These are phyloP conservation scores for Cervus canadensis DNA, from an alignment of 2,113 vertebrate species.

Conservation along the genomic window DNA sequence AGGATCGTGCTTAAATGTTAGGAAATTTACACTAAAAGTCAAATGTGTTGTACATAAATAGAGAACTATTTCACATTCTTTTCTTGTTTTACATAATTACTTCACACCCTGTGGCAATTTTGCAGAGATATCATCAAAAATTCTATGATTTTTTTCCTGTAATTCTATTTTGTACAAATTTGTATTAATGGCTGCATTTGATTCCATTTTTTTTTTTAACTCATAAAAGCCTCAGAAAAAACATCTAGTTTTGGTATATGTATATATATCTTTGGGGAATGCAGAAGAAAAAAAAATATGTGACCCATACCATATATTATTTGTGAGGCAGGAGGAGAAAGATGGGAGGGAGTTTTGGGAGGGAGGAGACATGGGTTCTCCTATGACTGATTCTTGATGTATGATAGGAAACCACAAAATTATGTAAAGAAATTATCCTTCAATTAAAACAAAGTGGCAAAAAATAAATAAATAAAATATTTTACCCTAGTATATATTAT, in stretches of 20 bases:
- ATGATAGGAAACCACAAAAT: background rate
- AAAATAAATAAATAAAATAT: background rate
- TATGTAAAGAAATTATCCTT: background rate
- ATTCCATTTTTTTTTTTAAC: background rate
- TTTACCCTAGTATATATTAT: background rate
- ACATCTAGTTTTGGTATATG: background rate
- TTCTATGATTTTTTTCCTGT: background rate
- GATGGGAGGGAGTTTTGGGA: background rate
- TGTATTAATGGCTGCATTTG: background rate
- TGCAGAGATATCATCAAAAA: background rate
- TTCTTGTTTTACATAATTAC: background rate
- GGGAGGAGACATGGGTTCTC: background rate
- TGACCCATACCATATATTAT: background rate
- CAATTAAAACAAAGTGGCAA: background rate
- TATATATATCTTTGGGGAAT: background rate
- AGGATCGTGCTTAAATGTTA: background rate
- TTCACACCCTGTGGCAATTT: background rate
- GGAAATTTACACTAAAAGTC: background rate
- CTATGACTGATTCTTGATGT: background rate
- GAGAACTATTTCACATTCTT: background rate
- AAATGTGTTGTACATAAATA: background rate
- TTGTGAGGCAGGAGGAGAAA: fast-evolving
- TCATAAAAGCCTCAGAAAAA: background rate
- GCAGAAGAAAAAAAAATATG: background rate
- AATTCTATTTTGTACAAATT: background rate